phyloP scores from a whole-genome alignment of 2,888 invertebrate genomes.

The Sepioteuthis lessoniana region DNA sequence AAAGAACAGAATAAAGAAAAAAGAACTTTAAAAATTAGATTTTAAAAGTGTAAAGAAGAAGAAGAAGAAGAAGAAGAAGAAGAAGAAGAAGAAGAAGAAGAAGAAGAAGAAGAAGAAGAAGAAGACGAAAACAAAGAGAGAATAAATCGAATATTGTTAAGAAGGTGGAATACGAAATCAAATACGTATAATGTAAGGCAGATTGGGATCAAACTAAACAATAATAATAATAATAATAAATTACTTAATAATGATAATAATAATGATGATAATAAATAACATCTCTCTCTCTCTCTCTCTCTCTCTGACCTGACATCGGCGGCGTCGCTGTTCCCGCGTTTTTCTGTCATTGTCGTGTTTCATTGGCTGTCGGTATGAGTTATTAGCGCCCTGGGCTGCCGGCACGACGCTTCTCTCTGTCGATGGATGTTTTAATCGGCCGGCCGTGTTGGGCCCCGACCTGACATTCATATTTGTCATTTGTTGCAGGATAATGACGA shows the following conservation, averaged over 20 bases:
- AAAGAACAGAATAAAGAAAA: too few relatives aligned
- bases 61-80: too few relatives aligned
- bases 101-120: too few relatives aligned
- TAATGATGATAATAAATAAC: background rate
- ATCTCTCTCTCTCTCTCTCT: background rate
- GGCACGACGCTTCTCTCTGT: background rate
- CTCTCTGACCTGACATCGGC: background rate
- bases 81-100: too few relatives aligned
- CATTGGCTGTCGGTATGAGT: slow-evolving; percentile 33
- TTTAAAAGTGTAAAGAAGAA: too few relatives aligned
- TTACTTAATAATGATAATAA: background rate
- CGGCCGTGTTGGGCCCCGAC: slow-evolving; percentile 11
- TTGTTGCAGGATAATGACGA: background rate
- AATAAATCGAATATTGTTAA: too few relatives aligned
- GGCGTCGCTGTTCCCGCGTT: background rate
- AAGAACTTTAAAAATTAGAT: too few relatives aligned
- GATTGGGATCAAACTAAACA: too few relatives aligned
- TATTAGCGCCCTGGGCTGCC: background rate
- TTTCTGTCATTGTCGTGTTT: background rate
- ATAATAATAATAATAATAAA: background rate
- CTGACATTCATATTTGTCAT: slow-evolving; percentile 12
- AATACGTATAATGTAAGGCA: too few relatives aligned
- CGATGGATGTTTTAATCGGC: slow-evolving; percentile 10
- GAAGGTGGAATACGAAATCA: too few relatives aligned
- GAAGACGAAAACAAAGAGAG: too few relatives aligned